These are phyloP conservation scores for Pyrgilauda ruficollis DNA, from an alignment of 2,113 vertebrate species.

Conservation along the genomic window DNA sequence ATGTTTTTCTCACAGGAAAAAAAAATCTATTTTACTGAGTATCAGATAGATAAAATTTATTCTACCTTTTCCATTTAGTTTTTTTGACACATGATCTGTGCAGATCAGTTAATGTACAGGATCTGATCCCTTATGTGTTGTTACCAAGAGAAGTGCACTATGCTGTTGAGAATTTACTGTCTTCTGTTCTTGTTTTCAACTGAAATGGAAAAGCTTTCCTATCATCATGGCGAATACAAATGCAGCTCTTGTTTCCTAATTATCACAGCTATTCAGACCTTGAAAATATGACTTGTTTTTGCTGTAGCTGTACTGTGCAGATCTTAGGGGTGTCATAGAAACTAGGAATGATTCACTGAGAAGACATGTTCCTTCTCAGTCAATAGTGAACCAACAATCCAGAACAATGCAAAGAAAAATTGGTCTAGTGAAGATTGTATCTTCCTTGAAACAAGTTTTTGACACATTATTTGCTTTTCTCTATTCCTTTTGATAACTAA, in stretches of 20 bases:
- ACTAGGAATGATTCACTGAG: slow-evolving; percentile 21
- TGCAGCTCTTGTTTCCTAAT: slow-evolving; percentile 9
- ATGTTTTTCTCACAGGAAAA: not conserved
- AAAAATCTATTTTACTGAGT: not conserved
- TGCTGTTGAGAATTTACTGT: not conserved
- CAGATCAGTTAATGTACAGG: not conserved
- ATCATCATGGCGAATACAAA: not conserved
- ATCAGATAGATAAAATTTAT: not conserved
- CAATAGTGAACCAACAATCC: not conserved
- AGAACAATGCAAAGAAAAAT: not conserved
- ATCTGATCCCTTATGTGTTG: not conserved
- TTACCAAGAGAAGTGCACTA: not conserved
- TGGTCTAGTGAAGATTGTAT: not conserved
- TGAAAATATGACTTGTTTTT: slow-evolving; percentile 19
- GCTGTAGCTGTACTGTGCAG: not conserved
- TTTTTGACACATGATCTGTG: not conserved
- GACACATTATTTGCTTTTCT: not conserved
- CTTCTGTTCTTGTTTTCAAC: not conserved
- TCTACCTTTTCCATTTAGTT: not conserved
- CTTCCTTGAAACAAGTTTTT: not conserved
- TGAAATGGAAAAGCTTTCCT: not conserved
- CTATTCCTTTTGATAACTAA: not conserved
- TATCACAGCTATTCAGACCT: slow-evolving; percentile 23
- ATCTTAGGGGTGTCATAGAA: slow-evolving; percentile 55
- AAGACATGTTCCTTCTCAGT: not conserved